These are phyloP conservation scores for Oncorhynchus keta DNA, from an alignment of 2,113 vertebrate species.

Conservation along the genomic window DNA sequence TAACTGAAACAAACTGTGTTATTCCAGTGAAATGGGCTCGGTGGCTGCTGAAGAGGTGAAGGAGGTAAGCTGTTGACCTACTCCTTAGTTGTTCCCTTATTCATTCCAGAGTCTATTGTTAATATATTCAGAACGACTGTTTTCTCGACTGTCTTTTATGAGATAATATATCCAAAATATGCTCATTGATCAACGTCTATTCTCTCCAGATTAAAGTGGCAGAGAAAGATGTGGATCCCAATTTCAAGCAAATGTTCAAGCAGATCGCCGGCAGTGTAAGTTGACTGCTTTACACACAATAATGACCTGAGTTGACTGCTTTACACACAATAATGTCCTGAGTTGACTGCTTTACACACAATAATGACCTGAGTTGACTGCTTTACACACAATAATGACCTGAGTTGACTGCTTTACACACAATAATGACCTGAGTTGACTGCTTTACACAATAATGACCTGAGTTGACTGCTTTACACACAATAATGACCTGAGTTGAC, in stretches of 20 bases:
- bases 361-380: no score
- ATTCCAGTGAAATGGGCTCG: slow-evolving; percentile 35
- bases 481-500: no score
- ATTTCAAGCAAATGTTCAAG: slow-evolving; percentile 75
- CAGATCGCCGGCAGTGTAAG: slow-evolving; percentile 76
- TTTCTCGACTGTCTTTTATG: no score
- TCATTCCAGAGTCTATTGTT: background rate
- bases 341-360: no score
- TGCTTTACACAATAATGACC: no score
- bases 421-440: no score
- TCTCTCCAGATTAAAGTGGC: slow-evolving; percentile 60
- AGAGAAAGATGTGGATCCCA: slow-evolving; percentile 59
- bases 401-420: no score
- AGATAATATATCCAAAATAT: background rate
- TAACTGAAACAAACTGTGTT: background rate
- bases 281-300: background rate
- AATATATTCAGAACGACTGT: background rate
- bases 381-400: no score
- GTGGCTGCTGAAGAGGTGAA: slow-evolving; percentile 43
- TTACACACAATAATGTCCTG: no score
- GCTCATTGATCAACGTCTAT: background rate
- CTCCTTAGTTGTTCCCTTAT: background rate
- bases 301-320: no score
- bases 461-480: no score
- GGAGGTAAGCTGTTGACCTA: slow-evolving; percentile 48